Evolutionary conservation across 2,797 vertebrate species (phyloP).

Genomic region (Meriones psammophilus): DNA sequence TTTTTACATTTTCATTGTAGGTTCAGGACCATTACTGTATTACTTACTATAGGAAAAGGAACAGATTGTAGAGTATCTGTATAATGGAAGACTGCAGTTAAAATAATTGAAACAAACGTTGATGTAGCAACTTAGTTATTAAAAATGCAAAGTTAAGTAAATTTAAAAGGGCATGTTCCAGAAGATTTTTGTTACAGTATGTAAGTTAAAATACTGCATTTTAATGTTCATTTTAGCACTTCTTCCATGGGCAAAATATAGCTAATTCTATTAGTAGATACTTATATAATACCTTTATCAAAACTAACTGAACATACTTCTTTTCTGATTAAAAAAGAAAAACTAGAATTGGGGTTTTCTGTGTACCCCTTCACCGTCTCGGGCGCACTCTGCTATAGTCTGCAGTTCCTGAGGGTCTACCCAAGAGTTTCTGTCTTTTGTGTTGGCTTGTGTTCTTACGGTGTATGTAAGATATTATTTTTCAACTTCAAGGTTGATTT

Average conservation of each 20-base stretch:
- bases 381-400: not conserved
- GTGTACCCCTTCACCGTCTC: not conserved
- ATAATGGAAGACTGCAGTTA: not conserved
- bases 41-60: conserved; percentile 23
- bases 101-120: conserved; percentile 51
- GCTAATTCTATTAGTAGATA: conserved; percentile 17
- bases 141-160: conserved; percentile 17
- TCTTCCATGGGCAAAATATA: conserved; percentile 43
- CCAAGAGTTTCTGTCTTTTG: not conserved
- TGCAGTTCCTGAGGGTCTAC: not conserved
- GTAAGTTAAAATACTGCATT: conserved; percentile 17
- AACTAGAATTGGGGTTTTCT: conserved; percentile 5
- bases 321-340: conserved; percentile 27
- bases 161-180: not conserved
- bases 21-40: conserved; percentile 32
- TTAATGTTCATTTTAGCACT: conserved; percentile 47
- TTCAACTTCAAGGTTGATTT: conserved; percentile 52
- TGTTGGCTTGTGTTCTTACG: not conserved
- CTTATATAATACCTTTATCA: not conserved
- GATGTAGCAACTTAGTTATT: not conserved
- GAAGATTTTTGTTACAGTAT: conserved; percentile 47
- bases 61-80: not conserved
- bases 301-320: conserved; percentile 27
- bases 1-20: conserved; percentile 19
- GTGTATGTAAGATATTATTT: conserved; percentile 10